phyloP scores from a whole-genome alignment of 2,888 invertebrate genomes.

The Pedicia rivosa region DNA sequence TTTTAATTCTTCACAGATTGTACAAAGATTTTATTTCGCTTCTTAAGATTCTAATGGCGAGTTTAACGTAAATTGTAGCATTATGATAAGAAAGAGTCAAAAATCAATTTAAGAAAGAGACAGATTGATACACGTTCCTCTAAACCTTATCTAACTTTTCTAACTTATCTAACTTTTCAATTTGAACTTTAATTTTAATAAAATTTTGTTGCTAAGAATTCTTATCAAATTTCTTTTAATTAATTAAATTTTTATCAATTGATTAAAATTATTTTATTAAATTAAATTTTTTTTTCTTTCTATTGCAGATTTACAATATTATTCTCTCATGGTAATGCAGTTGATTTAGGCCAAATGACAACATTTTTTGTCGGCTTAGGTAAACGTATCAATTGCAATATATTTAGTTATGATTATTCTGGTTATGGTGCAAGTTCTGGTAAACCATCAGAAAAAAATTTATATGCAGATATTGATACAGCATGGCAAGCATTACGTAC shows the following conservation, averaged over 20 bases:
- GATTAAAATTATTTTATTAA: neutral
- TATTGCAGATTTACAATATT: slow-evolving; percentile 62
- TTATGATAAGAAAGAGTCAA: too few species aligned
- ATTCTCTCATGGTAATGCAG: slow-evolving; percentile 92
- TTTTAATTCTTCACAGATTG: too few species aligned
- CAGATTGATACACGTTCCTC: too few species aligned
- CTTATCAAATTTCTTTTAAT: too few species aligned
- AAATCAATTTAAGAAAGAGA: too few species aligned
- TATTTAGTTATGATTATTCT: slow-evolving; percentile 81
- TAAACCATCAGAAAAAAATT: slow-evolving; percentile 87
- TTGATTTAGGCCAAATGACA: slow-evolving; percentile 92
- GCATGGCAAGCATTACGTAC: slow-evolving; percentile 78
- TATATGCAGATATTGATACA: slow-evolving; percentile 88
- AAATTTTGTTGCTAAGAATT: too few species aligned
- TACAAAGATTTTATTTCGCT: too few species aligned
- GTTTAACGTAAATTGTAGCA: too few species aligned
- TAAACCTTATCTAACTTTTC: too few species aligned
- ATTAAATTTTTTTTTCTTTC: neutral
- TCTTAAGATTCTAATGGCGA: too few species aligned
- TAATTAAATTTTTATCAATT: neutral
- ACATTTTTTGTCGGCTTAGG: slow-evolving; percentile 87
- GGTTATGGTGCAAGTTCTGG: slow-evolving; percentile 85
- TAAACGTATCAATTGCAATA: slow-evolving; percentile 82
- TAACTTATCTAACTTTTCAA: too few species aligned
- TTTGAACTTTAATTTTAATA: too few species aligned